phyloP scores from a whole-genome alignment of 2,797 vertebrate species.

The Zonotrichia albicollis region DNA sequence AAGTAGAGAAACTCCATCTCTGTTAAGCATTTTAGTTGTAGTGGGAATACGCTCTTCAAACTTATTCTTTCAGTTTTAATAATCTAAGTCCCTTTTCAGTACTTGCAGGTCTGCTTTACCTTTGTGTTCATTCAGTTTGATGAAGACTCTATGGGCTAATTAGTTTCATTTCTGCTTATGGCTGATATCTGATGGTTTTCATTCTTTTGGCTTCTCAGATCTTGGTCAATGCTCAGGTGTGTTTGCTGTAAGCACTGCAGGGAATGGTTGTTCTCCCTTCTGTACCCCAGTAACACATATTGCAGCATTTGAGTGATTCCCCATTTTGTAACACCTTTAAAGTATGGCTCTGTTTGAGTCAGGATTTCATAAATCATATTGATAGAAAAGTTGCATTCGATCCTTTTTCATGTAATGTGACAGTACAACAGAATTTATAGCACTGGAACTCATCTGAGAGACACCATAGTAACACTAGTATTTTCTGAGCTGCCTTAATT shows the following conservation, averaged over 20 bases:
- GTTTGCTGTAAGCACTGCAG: neutral
- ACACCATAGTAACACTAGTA: neutral
- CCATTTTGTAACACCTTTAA: neutral
- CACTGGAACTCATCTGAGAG: neutral
- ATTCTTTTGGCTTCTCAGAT: slow-evolving; percentile 10
- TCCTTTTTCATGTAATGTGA: neutral
- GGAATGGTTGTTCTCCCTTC: neutral
- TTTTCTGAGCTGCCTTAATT: neutral
- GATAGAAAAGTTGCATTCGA: neutral
- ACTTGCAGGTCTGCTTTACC: slow-evolving; percentile 7
- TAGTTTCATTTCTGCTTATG: slow-evolving; percentile 30
- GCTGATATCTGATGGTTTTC: neutral
- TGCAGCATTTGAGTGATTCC: neutral
- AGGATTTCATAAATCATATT: neutral
- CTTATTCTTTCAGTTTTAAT: slow-evolving; percentile 22
- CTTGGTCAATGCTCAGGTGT: neutral
- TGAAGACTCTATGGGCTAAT: neutral
- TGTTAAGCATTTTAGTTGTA: neutral
- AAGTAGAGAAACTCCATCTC: neutral
- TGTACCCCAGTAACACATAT: neutral
- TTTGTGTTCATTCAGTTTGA: slow-evolving; percentile 2
- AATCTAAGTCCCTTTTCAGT: neutral
- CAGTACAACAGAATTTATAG: neutral
- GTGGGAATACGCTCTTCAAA: slow-evolving; percentile 6
- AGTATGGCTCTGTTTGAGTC: neutral